phyloP scores from a whole-genome alignment of 2,888 invertebrate species.

The Saturnia pavonia region DNA sequence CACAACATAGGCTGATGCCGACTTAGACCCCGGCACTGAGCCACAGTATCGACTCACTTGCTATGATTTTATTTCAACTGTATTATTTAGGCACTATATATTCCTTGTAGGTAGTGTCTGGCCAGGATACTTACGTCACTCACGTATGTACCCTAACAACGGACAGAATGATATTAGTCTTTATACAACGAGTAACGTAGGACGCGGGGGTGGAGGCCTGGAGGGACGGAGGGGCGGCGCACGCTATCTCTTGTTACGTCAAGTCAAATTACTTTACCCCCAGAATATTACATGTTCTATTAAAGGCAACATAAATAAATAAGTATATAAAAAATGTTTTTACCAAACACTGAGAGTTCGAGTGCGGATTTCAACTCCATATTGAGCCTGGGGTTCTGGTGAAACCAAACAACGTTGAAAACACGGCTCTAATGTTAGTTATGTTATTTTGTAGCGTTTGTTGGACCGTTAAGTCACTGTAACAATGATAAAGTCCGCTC shows the following conservation, averaged over 20 bases:
- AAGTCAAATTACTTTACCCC: constrained; percentile 8
- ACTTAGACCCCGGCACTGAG: no score
- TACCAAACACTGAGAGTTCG: neutral
- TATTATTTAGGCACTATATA: neutral
- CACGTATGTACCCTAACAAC: neutral
- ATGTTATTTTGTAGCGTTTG: no score
- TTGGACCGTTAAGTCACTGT: neutral
- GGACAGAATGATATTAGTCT: constrained; percentile 1
- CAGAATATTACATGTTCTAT: constrained; percentile 7
- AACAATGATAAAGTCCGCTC: neutral
- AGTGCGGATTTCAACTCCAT: neutral
- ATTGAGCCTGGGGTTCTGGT: neutral
- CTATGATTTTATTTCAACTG: neutral
- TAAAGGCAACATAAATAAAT: neutral
- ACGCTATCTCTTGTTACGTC: constrained; percentile 1
- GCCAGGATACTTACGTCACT: neutral
- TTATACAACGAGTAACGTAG: neutral
- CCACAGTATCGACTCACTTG: no score
- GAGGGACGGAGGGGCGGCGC: neutral
- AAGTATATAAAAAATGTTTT: neutral
- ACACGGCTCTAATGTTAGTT: no score
- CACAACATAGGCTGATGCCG: no score
- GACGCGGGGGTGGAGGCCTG: neutral
- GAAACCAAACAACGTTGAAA: no score
- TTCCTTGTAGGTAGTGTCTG: neutral